Conservation (phyloP, 2,888 invertebrate genomes). For the Sphaeridia pumilis region DNA sequence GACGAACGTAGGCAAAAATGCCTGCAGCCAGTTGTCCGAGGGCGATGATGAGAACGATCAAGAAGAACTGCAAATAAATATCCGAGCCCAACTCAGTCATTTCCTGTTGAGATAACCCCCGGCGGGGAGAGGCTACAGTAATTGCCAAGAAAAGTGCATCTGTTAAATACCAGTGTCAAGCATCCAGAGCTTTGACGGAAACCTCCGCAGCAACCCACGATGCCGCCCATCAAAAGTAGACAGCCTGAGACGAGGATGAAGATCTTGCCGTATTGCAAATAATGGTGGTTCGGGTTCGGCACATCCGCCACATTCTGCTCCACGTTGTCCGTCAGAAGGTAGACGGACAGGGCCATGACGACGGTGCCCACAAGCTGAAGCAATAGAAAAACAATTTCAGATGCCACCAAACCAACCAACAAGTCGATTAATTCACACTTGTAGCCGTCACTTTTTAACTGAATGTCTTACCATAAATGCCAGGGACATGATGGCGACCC, state of each 20-base stretch:
- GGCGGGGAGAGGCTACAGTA: too few relatives aligned
- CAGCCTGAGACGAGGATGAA: conserved; percentile 31
- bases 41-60: conserved; percentile 32
- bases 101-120: too few relatives aligned
- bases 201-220: conserved; percentile 33
- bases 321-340: conserved; percentile 27
- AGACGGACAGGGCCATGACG: conserved; percentile 29
- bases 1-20: conserved; percentile 30
- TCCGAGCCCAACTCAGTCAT: too few relatives aligned
- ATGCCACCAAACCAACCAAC: not conserved
- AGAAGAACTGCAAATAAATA: conserved; percentile 25
- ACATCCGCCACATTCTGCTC: conserved; percentile 25
- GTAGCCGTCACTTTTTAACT: not conserved
- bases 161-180: conserved; percentile 27
- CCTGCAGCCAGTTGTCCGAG: conserved; percentile 33
- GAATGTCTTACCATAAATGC: conserved; percentile 26
- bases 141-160: not conserved
- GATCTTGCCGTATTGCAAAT: conserved; percentile 31
- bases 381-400: not conserved
- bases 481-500: conserved; percentile 32
- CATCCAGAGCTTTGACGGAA: conserved; percentile 30
- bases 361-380: conserved; percentile 29
- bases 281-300: conserved; percentile 24
- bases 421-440: not conserved
- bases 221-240: conserved; percentile 31